A percentile compares a stretch with the other conserved stretches of the same genome.
Conservation (phyloP, 30 jellyfish, hydroid and myxozoan genomes). For the Clytia hemisphaerica region DNA sequence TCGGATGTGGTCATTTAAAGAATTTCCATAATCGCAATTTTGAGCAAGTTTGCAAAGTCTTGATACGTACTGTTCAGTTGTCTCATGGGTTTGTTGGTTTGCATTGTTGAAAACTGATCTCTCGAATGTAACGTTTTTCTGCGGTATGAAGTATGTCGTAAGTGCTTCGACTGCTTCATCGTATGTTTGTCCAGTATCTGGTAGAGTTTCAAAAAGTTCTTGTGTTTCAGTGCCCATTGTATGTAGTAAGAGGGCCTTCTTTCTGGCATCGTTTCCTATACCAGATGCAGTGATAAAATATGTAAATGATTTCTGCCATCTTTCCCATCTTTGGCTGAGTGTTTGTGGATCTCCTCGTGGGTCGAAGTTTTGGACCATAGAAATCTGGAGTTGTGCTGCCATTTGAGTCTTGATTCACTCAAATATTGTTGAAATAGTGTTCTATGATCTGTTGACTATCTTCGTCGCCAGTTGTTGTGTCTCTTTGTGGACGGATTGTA, state of each 20-base stretch:
- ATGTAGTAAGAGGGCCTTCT: background rate
- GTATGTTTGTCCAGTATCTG: too few species aligned
- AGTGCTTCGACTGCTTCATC: too few species aligned
- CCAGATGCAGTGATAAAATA: background rate
- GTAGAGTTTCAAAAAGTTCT: too few species aligned
- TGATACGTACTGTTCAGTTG: too few species aligned
- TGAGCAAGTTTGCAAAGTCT: background rate
- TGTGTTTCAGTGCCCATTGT: too few species aligned
- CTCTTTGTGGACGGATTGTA: too few species aligned
- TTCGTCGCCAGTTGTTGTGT: too few species aligned
- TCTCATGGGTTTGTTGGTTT: background rate
- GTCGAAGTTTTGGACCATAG: constrained; percentile 22
- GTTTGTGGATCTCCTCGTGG: constrained; percentile 23
- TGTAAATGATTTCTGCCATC: constrained; percentile 4
- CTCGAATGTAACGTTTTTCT: background rate
- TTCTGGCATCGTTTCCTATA: background rate
- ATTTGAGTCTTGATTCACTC: too few species aligned
- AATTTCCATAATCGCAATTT: background rate
- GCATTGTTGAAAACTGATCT: constrained; percentile 1
- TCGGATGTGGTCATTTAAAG: background rate
- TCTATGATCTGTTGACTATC: too few species aligned
- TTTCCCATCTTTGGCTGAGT: constrained; percentile 21
- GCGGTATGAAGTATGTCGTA: too few species aligned
- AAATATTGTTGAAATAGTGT: too few species aligned
- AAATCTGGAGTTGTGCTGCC: constrained; percentile 20